Conservation (phyloP, 2,113 vertebrate species). For the Nibea albiflora region DNA sequence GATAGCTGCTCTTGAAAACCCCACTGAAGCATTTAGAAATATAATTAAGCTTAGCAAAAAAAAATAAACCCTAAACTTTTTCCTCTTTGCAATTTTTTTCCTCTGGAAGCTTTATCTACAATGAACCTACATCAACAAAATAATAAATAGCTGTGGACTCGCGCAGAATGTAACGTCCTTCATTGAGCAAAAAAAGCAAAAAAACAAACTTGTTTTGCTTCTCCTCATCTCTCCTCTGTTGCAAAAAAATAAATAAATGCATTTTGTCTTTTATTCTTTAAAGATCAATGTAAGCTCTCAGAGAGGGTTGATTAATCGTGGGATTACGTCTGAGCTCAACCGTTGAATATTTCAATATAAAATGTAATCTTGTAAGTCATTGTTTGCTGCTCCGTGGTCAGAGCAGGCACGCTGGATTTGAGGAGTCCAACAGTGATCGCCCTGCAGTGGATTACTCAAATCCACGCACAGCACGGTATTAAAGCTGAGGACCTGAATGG, state of each 20-base stretch:
- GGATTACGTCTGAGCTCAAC: slow-evolving; percentile 79
- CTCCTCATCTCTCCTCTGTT: background rate
- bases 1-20: slow-evolving; percentile 83
- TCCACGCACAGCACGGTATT: slow-evolving; percentile 1
- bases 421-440: slow-evolving; percentile 39
- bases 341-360: slow-evolving; percentile 71
- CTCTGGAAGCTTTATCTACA: slow-evolving; percentile 70
- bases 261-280: slow-evolving; percentile 61
- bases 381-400: slow-evolving; percentile 62
- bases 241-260: slow-evolving; percentile 33
- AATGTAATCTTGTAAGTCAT: slow-evolving; percentile 82
- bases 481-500: slow-evolving; percentile 18
- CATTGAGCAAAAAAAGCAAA: background rate
- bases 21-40: slow-evolving; percentile 84
- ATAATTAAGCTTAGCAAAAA: slow-evolving; percentile 83
- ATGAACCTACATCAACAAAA: slow-evolving; percentile 71
- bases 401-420: slow-evolving; percentile 50
- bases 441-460: slow-evolving; percentile 66
- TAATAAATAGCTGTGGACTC: slow-evolving; percentile 64
- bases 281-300: slow-evolving; percentile 73
- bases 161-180: slow-evolving; percentile 28
- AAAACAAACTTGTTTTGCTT: slow-evolving; percentile 35
- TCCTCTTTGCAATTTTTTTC: slow-evolving; percentile 47
- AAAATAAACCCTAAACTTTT: slow-evolving; percentile 70
- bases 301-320: slow-evolving; percentile 78